phyloP scores from a whole-genome alignment of 1,140 invertebrate species.

The Schlechtendalia chinensis region DNA sequence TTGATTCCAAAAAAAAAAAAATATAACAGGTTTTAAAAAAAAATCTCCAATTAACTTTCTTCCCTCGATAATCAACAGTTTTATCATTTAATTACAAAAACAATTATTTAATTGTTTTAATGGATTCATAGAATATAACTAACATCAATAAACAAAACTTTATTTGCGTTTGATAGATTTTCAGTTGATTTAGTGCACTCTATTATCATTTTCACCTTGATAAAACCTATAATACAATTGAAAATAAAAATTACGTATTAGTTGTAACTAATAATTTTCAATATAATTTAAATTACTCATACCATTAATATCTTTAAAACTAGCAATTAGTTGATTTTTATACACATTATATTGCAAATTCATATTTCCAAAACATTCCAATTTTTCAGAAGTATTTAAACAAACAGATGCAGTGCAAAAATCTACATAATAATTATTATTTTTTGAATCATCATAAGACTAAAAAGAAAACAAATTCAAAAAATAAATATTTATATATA shows the following conservation, averaged over 20 bases:
- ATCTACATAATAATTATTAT: background rate
- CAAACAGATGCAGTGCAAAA: background rate
- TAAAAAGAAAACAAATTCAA: background rate
- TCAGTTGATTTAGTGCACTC: background rate
- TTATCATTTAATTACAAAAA: too few relatives aligned
- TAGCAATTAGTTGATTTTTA: background rate
- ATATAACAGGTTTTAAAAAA: background rate
- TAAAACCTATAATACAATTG: background rate
- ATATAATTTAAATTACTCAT: background rate
- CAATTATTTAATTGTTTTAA: too few relatives aligned
- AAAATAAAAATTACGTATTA: background rate
- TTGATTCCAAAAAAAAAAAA: background rate
- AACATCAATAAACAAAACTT: background rate
- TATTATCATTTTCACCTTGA: background rate
- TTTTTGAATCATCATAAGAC: constrained; percentile 9
- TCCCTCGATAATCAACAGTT: too few relatives aligned
- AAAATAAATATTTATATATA: background rate
- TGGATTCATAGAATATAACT: background rate
- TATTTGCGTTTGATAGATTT: background rate
- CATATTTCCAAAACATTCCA: background rate
- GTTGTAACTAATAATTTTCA: background rate
- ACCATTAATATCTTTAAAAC: background rate
- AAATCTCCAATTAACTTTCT: too few relatives aligned
- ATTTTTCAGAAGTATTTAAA: too few relatives aligned
- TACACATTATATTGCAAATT: constrained; percentile 8